Evolutionary conservation across 2,113 vertebrate species (phyloP).

Genomic region (Halcyon senegalensis): DNA sequence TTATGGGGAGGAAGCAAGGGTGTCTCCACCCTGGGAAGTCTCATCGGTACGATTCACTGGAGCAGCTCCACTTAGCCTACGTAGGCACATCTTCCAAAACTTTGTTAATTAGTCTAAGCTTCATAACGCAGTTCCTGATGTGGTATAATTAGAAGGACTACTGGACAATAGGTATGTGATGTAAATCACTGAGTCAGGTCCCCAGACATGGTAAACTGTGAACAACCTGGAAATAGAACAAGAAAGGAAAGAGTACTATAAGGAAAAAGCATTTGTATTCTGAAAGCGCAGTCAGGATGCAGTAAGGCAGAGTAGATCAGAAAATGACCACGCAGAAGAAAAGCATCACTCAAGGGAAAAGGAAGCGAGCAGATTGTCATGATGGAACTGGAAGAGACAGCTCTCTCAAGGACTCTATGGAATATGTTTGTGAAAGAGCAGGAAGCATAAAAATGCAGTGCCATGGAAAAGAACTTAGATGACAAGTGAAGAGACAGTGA

Average conservation of each 20-base stretch:
- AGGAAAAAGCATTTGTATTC: not conserved
- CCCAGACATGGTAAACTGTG: not conserved
- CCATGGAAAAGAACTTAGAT: not conserved
- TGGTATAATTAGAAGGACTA: not conserved
- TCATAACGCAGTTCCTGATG: not conserved
- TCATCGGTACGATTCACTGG: not conserved
- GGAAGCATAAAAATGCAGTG: slow-evolving; percentile 23
- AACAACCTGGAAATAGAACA: not conserved
- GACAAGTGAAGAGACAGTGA: slow-evolving; percentile 3
- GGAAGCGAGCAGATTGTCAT: not conserved
- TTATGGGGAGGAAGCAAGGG: fast-evolving
- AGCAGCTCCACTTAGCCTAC: not conserved
- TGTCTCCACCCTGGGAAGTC: not conserved
- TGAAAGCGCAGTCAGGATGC: not conserved
- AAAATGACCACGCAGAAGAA: slow-evolving; percentile 8
- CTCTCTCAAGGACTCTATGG: not conserved
- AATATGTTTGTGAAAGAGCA: not conserved
- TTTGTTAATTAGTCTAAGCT: not conserved
- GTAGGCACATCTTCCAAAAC: not conserved
- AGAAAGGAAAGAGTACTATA: not conserved
- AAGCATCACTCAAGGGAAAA: not conserved
- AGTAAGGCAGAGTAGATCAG: not conserved
- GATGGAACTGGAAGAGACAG: slow-evolving; percentile 33
- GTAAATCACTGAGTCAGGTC: not conserved
- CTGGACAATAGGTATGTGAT: not conserved